Evolutionary conservation across 2,113 vertebrate species (phyloP), one percentile per base, ranked within the genome.

Genomic region (Cinclus mexicanus): DNA sequence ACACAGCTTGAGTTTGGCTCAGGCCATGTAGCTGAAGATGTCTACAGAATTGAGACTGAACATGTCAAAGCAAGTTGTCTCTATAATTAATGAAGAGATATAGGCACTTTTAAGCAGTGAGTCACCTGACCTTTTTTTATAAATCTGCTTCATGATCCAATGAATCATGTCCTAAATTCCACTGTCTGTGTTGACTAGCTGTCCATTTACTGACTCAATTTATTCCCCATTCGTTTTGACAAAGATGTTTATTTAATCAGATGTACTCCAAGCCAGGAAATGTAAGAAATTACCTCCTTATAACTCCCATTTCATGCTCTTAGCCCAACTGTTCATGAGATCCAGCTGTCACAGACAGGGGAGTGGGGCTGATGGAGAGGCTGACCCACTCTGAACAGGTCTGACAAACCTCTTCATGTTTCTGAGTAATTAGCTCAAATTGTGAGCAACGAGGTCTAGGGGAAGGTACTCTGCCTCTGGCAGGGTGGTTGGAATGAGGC

Each of bases 161-260:
- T 94, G 92, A 96, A 89, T 96, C 93, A 87, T 23, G 89, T 84
- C 61, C 65, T 72, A 31, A 82, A 59, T 69, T 84, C 61, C 78
- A 20, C 39, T 87, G 47, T 64, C 82, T 93, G 57, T 83, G 74
- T 85, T 87, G 90, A 91, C 87, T 87, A 78, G 39, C 78, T 94
- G 90, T 82, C 92, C 84, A 64, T 93, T 93, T 95, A 85, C 82
- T 94, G 74, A 76, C 82, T 94, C 57, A 82, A 64, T 93, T 87
- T 90, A 65, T 83, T 69, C 61, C 20, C 37, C 65, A 41, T 90
- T 92, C 44, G 1, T 89, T 94, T 95, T 89, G 80, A 83, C 49
- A 71, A 56, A 84, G 74, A 71, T 79, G 41, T 82, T 95, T 92
- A 89, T 94, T 95, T 96, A 93, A 93, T 93, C 78, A 90, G 61